Percentiles rank a stretch among this genome's conserved stretches.
Conservation (phyloP, 2,113 vertebrate species). For the Chlorodrepanis virens region DNA sequence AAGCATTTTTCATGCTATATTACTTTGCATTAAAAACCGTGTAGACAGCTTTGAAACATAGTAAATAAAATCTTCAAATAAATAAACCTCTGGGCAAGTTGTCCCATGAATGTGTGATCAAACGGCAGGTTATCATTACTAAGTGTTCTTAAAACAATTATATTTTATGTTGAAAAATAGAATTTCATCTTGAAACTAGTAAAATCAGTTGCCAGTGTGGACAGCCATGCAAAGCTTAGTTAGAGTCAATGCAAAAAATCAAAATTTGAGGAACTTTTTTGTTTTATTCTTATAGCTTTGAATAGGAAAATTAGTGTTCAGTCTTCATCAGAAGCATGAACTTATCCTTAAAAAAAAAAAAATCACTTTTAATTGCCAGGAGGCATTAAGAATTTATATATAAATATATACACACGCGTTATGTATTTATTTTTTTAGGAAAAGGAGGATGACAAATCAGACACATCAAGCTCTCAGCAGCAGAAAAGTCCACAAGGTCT, state of each 20-base stretch:
- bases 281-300: not conserved
- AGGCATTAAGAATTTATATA: constrained; percentile 56
- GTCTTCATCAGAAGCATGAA: not conserved
- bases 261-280: not conserved
- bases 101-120: not conserved
- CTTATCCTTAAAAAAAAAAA: not conserved
- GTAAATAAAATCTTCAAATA: not conserved
- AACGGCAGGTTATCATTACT: not conserved
- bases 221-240: not conserved
- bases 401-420: constrained; percentile 23
- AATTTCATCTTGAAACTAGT: not conserved
- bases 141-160: not conserved
- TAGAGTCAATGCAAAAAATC: not conserved
- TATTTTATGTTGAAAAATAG: not conserved
- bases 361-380: not conserved
- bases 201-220: not conserved
- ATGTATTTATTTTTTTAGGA: constrained; percentile 77
- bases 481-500: constrained; percentile 84
- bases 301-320: not conserved
- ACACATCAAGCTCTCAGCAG: constrained; percentile 78
- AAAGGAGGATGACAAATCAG: constrained; percentile 83
- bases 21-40: not conserved
- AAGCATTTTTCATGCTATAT: not conserved
- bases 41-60: not conserved
- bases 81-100: not conserved